A percentile compares a stretch with the other conserved stretches of the same genome.
phyloP scores from a whole-genome alignment of 1,140 invertebrate genomes.

The Macrobrachium rosenbergii region DNA sequence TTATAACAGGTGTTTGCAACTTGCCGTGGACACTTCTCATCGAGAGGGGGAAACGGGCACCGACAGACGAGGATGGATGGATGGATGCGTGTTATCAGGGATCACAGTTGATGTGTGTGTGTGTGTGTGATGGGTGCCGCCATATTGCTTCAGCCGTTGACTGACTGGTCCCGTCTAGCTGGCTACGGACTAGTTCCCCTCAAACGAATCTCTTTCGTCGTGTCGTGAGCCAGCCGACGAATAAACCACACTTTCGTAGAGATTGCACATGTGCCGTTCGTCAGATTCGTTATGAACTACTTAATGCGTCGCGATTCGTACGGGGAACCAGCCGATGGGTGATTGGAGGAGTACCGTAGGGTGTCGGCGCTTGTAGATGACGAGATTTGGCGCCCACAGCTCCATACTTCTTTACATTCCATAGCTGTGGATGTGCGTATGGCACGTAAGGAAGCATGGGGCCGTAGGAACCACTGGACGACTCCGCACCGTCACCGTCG shows the following conservation, averaged over 20 bases:
- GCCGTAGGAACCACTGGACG: constrained; percentile 40
- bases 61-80: too few relatives aligned
- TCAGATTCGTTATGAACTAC: too few relatives aligned
- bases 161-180: neutral
- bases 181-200: too few relatives aligned
- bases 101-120: constrained; percentile 6
- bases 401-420: constrained; percentile 64
- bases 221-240: too few relatives aligned
- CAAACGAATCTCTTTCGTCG: too few relatives aligned
- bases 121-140: constrained; percentile 36
- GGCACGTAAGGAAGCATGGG: constrained; percentile 62
- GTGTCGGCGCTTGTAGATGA: neutral
- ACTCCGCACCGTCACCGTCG: neutral
- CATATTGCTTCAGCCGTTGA: constrained; percentile 34
- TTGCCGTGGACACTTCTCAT: too few relatives aligned
- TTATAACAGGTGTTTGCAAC: too few relatives aligned
- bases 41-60: neutral
- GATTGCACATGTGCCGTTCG: too few relatives aligned
- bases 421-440: constrained; percentile 49
- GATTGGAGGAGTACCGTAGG: too few relatives aligned
- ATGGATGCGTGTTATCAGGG: neutral
- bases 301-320: too few relatives aligned
- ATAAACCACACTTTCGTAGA: too few relatives aligned
- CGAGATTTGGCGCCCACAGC: constrained; percentile 41
- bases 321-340: too few relatives aligned